phyloP scores from a whole-genome alignment of 2,797 vertebrate species.

The Gallirallus australis region DNA sequence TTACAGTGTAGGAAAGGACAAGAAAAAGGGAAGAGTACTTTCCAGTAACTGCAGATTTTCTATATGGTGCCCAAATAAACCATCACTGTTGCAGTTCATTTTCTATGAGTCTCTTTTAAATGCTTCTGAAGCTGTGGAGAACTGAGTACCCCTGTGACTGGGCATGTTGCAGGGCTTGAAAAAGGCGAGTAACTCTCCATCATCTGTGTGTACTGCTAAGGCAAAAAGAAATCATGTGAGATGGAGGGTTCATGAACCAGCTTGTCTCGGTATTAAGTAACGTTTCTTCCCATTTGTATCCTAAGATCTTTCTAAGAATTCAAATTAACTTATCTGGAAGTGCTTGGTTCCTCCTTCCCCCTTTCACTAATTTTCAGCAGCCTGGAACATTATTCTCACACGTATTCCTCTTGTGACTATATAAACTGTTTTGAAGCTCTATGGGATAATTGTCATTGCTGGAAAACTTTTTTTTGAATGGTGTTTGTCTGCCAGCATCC shows the following conservation, averaged over 20 bases:
- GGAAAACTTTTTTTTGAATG: slow-evolving; percentile 39
- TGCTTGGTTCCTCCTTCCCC: neutral
- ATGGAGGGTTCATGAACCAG: neutral
- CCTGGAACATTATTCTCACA: neutral
- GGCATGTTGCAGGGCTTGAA: neutral
- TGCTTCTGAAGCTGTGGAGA: neutral
- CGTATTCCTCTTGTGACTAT: neutral
- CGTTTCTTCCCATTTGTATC: neutral
- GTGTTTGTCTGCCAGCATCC: slow-evolving; percentile 37
- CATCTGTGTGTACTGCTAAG: neutral
- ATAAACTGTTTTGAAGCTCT: slow-evolving; percentile 42
- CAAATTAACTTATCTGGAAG: neutral
- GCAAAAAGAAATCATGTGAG: neutral
- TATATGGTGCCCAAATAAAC: neutral
- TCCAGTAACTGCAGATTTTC: neutral
- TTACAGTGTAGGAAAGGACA: neutral
- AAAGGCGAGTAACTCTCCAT: neutral
- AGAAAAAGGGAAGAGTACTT: neutral
- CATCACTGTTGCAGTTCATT: neutral
- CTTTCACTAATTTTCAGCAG: neutral
- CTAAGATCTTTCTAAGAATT: slow-evolving; percentile 22
- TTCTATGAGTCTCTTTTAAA: neutral
- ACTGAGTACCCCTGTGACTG: neutral
- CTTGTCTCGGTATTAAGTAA: neutral
- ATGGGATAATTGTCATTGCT: slow-evolving; percentile 36